Conservation (phyloP, 2,797 vertebrate genomes). For the Hypotaenidia philippensis region DNA sequence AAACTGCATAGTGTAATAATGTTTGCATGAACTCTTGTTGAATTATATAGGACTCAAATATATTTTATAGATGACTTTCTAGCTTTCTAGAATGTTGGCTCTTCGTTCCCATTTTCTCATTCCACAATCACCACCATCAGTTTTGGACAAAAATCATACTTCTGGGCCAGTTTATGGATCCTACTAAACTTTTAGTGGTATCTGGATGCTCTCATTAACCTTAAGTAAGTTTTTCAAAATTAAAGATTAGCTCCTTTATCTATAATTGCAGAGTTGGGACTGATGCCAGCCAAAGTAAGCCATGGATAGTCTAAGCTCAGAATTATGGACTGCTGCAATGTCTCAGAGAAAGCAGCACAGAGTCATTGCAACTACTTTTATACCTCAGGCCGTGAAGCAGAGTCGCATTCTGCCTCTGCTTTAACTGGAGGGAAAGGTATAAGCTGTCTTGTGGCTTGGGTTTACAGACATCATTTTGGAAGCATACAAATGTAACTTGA, state of each 20-base stretch:
- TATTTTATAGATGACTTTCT: neutral
- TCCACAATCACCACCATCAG: neutral
- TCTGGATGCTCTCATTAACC: neutral
- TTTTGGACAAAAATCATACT: neutral
- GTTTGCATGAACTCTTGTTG: neutral
- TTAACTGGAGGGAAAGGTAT: neutral
- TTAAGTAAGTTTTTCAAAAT: neutral
- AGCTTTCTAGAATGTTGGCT: neutral
- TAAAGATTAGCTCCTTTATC: neutral
- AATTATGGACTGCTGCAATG: neutral
- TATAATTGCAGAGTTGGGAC: neutral
- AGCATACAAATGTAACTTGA: neutral
- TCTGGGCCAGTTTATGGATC: neutral
- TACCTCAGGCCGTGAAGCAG: neutral
- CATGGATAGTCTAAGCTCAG: neutral
- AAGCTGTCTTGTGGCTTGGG: neutral
- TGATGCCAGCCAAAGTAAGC: neutral
- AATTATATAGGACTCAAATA: neutral
- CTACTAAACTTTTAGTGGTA: neutral
- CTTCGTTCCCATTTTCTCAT: neutral
- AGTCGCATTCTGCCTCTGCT: neutral
- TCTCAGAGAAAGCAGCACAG: neutral
- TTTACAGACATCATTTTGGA: neutral
- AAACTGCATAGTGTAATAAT: neutral
- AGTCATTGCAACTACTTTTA: neutral